phyloP scores from a whole-genome alignment of 2,113 vertebrate genomes.

The Elachura formosa region DNA sequence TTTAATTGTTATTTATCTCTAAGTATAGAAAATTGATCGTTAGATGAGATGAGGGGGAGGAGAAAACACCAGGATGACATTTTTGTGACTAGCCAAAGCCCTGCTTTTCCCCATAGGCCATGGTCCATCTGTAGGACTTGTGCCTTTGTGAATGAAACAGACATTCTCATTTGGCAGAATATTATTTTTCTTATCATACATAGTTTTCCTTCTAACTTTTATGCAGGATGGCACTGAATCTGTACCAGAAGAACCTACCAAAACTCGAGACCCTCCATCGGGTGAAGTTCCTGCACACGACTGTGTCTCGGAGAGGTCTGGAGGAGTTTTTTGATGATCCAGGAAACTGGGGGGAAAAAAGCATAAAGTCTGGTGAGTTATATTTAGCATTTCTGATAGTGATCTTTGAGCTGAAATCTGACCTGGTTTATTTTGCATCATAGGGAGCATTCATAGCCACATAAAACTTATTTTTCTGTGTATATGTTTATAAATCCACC shows the following conservation, averaged over 20 bases:
- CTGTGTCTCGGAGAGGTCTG: slow-evolving; percentile 75
- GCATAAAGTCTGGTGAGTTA: slow-evolving; percentile 87
- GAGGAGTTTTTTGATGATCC: slow-evolving; percentile 93
- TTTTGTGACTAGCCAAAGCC: not conserved
- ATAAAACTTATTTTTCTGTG: not conserved
- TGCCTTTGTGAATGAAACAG: not conserved
- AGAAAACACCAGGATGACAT: accelerated
- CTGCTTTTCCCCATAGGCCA: accelerated
- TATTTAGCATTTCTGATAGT: not conserved
- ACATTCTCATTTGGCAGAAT: not conserved
- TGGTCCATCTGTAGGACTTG: not conserved
- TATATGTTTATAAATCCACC: not conserved
- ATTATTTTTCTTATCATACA: not conserved
- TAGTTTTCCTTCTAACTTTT: not conserved
- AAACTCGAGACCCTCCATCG: not conserved
- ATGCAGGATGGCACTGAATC: slow-evolving; percentile 3
- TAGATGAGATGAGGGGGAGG: not conserved
- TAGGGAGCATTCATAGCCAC: not conserved
- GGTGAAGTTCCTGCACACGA: slow-evolving; percentile 76
- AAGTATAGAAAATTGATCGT: not conserved
- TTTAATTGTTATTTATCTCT: not conserved
- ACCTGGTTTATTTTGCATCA: not conserved
- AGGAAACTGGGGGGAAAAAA: slow-evolving; percentile 87
- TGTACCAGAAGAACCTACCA: not conserved
- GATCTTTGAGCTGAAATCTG: not conserved